These are phyloP conservation scores for Cygnus buccinator DNA, from an alignment of 2,113 vertebrate species.

Conservation along the genomic window DNA sequence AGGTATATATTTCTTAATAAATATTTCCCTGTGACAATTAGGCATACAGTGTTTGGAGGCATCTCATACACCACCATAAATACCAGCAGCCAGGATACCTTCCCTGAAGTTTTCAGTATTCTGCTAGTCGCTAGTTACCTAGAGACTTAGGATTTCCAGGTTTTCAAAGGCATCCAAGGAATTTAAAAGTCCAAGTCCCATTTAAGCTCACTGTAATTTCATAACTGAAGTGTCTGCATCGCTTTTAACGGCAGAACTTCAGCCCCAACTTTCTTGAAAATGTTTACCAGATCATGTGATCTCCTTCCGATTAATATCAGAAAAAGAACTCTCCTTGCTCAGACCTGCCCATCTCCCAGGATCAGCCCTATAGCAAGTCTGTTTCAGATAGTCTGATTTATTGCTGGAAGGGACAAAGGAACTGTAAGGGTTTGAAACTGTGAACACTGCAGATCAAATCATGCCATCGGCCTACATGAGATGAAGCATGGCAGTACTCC, in stretches of 20 bases:
- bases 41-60: neutral
- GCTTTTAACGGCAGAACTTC: neutral
- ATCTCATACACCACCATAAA: neutral
- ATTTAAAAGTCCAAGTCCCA: neutral
- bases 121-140: neutral
- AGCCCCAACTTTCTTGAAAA: neutral
- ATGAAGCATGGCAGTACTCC: neutral
- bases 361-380: neutral
- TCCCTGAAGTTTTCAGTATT: neutral
- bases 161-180: neutral
- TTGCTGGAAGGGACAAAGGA: neutral
- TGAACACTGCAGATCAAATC: neutral
- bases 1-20: neutral
- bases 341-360: neutral
- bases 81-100: neutral
- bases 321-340: neutral
- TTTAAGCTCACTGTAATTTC: neutral
- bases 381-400: neutral
- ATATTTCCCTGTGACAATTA: neutral
- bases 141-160: neutral
- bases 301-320: neutral
- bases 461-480: neutral
- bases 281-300: neutral
- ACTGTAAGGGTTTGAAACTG: neutral
- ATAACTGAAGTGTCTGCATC: neutral